Evolutionary conservation across 2,888 invertebrate genomes (phyloP).

Genomic region (Colletes collaris): DNA sequence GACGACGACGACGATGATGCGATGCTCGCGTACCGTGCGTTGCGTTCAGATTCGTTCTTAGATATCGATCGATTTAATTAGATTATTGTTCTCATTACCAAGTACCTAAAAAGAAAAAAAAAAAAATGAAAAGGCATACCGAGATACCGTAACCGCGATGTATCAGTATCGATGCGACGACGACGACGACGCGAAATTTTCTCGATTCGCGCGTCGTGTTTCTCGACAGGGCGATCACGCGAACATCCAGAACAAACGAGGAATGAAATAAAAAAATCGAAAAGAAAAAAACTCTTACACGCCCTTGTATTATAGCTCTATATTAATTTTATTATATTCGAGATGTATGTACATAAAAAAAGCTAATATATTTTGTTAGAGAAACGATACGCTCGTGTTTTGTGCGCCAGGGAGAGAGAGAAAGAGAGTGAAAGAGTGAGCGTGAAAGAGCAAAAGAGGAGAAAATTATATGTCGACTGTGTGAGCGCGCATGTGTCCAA

Average conservation of each 20-base stretch:
- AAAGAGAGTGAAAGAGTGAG: neutral
- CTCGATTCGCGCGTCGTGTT: conserved; percentile 22
- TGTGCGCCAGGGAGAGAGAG: conserved; percentile 28
- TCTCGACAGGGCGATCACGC: conserved; percentile 29
- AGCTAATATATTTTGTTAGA: conserved; percentile 79
- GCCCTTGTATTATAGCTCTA: conserved; percentile 77
- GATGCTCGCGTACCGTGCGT: conserved; percentile 56
- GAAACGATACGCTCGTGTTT: conserved; percentile 46
- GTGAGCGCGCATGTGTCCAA: conserved; percentile 37
- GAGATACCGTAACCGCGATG: conserved; percentile 63
- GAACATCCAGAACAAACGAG: conserved; percentile 9
- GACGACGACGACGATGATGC: conserved; percentile 9
- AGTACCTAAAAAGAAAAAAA: conserved; percentile 68
- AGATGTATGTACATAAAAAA: conserved; percentile 74
- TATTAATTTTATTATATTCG: conserved; percentile 74
- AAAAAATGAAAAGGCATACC: conserved; percentile 50
- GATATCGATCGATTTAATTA: conserved; percentile 72
- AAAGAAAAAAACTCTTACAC: conserved; percentile 33
- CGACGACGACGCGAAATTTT: conserved; percentile 1
- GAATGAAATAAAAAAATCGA: conserved; percentile 5
- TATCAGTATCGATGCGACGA: conserved; percentile 31
- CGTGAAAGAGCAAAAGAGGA: conserved; percentile 14
- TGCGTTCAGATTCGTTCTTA: conserved; percentile 75
- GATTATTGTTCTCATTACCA: conserved; percentile 74
- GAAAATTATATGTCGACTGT: neutral